A percentile compares a stretch with the other conserved stretches of the same genome.
Conservation (phyloP, 2,888 invertebrate genomes). For the Drosophila parthenogenetica region DNA sequence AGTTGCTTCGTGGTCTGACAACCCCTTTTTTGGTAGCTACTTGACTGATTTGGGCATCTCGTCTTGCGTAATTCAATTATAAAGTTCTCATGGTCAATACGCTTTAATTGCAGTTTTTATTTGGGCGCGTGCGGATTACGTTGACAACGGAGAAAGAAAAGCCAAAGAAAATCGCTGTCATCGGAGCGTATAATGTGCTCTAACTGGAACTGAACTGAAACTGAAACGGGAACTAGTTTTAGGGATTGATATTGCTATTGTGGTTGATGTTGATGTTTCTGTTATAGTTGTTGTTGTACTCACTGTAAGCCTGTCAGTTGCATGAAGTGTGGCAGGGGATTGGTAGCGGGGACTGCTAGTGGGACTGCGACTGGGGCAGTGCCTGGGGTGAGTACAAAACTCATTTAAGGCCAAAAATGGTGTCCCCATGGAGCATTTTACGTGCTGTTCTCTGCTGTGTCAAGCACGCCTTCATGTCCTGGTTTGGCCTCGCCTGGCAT, state of each 20-base stretch:
- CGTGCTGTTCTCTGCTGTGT: constrained; percentile 6
- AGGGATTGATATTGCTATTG: constrained; percentile 4
- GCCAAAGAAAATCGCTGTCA: constrained; percentile 9
- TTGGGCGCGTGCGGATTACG: constrained; percentile 59
- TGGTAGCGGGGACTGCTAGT: background rate
- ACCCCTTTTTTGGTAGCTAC: constrained; percentile 39
- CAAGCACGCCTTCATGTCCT: constrained; percentile 35
- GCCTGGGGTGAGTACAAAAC: constrained; percentile 43
- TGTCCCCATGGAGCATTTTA: constrained; percentile 67
- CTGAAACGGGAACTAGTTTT: constrained; percentile 18
- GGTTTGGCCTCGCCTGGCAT: constrained; percentile 2
- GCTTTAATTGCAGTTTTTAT: constrained; percentile 77
- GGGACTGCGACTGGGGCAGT: background rate
- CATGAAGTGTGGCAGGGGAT: constrained; percentile 27
- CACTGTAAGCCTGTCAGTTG: constrained; percentile 49
- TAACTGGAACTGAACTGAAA: constrained; percentile 25
- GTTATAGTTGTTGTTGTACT: constrained; percentile 7
- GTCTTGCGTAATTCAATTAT: constrained; percentile 73
- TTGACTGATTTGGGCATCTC: constrained; percentile 16
- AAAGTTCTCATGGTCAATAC: constrained; percentile 79
- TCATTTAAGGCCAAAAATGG: constrained; percentile 68
- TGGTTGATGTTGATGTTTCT: constrained; percentile 1
- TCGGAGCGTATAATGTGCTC: constrained; percentile 33
- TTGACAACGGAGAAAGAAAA: constrained; percentile 4
- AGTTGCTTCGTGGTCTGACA: constrained; percentile 11